Conservation (phyloP, 2,888 invertebrate genomes). For the Steromphala cineraria region DNA sequence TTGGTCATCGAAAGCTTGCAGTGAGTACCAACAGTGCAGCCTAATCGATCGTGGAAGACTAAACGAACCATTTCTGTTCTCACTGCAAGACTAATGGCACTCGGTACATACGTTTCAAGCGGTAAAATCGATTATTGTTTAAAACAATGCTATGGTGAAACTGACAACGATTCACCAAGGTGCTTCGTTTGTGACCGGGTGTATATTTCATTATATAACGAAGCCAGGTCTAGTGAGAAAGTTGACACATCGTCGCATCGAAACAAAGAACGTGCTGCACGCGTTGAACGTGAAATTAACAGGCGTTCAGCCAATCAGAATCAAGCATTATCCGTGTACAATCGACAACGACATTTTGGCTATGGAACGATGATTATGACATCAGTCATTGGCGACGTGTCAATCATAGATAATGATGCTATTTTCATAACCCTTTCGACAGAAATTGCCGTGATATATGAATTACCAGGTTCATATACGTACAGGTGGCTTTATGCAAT, state of each 20-base stretch:
- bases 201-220: background rate
- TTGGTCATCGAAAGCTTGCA: no score
- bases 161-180: background rate
- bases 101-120: background rate
- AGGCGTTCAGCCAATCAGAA: background rate
- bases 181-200: background rate
- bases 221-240: background rate
- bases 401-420: background rate
- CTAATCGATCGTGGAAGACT: no score
- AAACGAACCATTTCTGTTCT: no score
- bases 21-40: no score
- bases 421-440: background rate
- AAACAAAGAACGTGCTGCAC: background rate
- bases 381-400: background rate
- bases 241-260: background rate
- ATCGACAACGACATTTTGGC: background rate
- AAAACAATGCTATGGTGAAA: background rate
- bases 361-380: background rate
- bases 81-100: background rate
- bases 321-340: background rate
- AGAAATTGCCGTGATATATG: no score
- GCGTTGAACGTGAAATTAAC: slow-evolving; percentile 5
- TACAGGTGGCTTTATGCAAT: no score
- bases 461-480: no score
- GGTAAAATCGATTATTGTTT: background rate